phyloP scores from a whole-genome alignment of 1,140 invertebrate species.

The Zaprionus capensis region DNA sequence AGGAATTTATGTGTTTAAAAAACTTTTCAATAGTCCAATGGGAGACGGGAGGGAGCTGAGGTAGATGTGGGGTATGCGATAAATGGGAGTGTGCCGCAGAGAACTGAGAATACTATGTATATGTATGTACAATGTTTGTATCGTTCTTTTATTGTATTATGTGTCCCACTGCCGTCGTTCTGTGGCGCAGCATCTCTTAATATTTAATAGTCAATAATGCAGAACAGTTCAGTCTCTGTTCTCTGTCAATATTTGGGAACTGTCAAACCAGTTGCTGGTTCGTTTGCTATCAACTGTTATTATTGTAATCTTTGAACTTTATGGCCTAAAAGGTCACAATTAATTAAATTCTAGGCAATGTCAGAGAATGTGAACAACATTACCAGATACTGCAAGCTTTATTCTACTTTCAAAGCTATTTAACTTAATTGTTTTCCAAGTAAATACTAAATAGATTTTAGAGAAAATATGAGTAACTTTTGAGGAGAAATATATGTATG shows the following conservation, averaged over 20 bases:
- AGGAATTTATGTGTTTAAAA: constrained; percentile 74
- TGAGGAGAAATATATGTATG: background rate
- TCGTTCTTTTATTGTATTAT: constrained; percentile 54
- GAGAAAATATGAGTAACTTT: background rate
- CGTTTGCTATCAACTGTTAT: constrained; percentile 13
- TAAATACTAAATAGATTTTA: background rate
- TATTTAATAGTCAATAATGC: constrained; percentile 74
- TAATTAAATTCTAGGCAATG: constrained; percentile 40
- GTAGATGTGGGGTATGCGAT: background rate
- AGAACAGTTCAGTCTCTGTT: constrained; percentile 36
- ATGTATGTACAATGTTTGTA: background rate
- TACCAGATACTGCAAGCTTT: constrained; percentile 6
- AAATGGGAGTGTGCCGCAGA: constrained; percentile 1
- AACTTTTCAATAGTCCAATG: constrained; percentile 59
- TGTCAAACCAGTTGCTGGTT: constrained; percentile 40
- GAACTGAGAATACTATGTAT: background rate
- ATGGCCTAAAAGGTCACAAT: constrained; percentile 45
- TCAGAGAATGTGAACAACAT: background rate
- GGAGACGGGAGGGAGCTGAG: background rate
- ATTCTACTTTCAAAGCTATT: constrained; percentile 16
- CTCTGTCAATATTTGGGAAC: constrained; percentile 55
- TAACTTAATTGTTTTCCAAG: constrained; percentile 6
- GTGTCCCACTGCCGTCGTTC: constrained; percentile 67
- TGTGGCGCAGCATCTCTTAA: constrained; percentile 44
- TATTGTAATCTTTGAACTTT: constrained; percentile 8